Evolutionary conservation across 1,140 invertebrate species (phyloP).

Genomic region (Zaprionus taronus): DNA sequence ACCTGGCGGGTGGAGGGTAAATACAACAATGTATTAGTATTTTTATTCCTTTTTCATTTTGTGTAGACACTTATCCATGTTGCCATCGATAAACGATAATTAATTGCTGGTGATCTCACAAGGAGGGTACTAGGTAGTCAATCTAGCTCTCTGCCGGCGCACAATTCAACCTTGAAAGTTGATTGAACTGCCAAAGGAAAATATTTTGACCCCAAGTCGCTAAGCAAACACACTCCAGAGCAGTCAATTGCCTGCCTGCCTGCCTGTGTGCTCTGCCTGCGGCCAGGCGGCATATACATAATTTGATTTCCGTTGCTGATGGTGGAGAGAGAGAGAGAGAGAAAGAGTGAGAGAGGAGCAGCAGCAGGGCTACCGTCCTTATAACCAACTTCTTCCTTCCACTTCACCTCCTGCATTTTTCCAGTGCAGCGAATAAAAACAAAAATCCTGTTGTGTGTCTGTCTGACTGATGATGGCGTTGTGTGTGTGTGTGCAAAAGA

Average conservation of each 20-base stretch:
- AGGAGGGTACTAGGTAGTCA: slow-evolving; percentile 7
- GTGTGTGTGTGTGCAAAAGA: slow-evolving; percentile 16
- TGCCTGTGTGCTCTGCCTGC: slow-evolving; percentile 38
- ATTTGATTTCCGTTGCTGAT: slow-evolving; percentile 65
- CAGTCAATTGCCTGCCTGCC: slow-evolving; percentile 36
- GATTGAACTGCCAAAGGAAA: slow-evolving; percentile 69
- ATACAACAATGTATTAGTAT: neutral
- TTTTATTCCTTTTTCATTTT: neutral
- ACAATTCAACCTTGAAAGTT: slow-evolving; percentile 73
- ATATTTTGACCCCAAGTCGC: slow-evolving; percentile 71
- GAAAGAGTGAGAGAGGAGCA: neutral
- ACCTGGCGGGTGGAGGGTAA: neutral
- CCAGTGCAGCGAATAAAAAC: slow-evolving; percentile 54
- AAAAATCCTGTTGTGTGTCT: slow-evolving; percentile 71
- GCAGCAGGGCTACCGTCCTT: slow-evolving; percentile 18
- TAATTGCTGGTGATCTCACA: slow-evolving; percentile 6
- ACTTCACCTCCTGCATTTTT: slow-evolving; percentile 38
- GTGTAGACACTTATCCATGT: neutral
- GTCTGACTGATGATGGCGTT: slow-evolving; percentile 32
- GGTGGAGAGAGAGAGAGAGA: neutral
- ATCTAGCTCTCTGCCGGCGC: slow-evolving; percentile 10
- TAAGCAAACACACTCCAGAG: slow-evolving; percentile 46
- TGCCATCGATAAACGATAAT: neutral
- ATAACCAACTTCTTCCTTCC: slow-evolving; percentile 17
- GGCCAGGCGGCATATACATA: slow-evolving; percentile 52